Percentiles rank a stretch among this genome's conserved stretches.
Evolutionary conservation across 1,140 invertebrate genomes (phyloP).

Genomic region (Anastrepha obliqua): DNA sequence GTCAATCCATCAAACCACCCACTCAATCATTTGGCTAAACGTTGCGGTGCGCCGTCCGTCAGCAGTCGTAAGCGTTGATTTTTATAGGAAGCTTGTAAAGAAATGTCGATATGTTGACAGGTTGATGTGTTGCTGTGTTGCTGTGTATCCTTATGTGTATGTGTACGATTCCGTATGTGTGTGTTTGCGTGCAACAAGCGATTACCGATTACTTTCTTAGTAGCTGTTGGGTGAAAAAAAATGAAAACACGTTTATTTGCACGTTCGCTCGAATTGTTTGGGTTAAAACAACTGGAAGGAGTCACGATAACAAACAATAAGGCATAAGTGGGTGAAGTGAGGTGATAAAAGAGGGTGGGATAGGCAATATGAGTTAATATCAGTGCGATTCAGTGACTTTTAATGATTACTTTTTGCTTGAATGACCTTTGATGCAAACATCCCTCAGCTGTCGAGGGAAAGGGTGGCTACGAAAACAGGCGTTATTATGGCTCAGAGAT

Average conservation of each 20-base stretch:
- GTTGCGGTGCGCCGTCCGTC: slow-evolving; percentile 43
- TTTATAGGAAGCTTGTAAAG: neutral
- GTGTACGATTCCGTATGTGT: neutral
- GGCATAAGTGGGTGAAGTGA: neutral
- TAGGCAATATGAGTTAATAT: slow-evolving; percentile 42
- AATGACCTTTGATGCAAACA: slow-evolving; percentile 38
- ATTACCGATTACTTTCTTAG: slow-evolving; percentile 63
- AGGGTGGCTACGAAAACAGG: neutral
- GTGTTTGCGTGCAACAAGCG: slow-evolving; percentile 59
- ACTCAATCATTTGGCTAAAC: slow-evolving; percentile 72
- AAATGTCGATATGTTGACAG: slow-evolving; percentile 45
- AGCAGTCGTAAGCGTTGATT: slow-evolving; percentile 20
- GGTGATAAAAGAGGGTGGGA: neutral
- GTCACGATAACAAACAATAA: slow-evolving; percentile 46
- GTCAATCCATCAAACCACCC: slow-evolving; percentile 73
- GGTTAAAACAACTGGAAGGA: slow-evolving; percentile 56
- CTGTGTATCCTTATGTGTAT: neutral
- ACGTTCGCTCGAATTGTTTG: slow-evolving; percentile 41
- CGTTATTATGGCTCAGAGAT: neutral
- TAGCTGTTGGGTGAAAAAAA: slow-evolving; percentile 57
- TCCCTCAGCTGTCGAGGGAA: neutral
- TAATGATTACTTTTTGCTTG: slow-evolving; percentile 53
- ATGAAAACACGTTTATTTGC: slow-evolving; percentile 42
- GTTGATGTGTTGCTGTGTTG: neutral
- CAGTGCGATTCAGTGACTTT: slow-evolving; percentile 44